Evolutionary conservation across 1,140 invertebrate genomes (phyloP).

Genomic region (Polyergus mexicanus): DNA sequence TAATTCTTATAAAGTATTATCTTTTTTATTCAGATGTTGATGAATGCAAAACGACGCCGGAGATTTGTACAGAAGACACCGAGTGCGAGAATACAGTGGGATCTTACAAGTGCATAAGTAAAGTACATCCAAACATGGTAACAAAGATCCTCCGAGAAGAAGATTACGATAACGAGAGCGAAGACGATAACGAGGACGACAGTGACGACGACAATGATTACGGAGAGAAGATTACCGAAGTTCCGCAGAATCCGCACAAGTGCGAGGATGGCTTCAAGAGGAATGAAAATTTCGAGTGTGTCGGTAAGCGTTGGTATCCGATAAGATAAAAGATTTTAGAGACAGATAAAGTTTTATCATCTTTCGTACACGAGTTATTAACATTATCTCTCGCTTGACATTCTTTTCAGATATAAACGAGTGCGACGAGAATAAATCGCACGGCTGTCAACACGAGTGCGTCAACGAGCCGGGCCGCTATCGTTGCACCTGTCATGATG

Average conservation of each 20-base stretch:
- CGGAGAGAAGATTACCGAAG: slow-evolving; percentile 80
- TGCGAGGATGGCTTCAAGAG: slow-evolving; percentile 86
- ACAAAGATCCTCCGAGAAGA: slow-evolving; percentile 79
- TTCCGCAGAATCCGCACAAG: slow-evolving; percentile 79
- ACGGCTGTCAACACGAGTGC: slow-evolving; percentile 89
- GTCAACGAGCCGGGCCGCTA: slow-evolving; percentile 92
- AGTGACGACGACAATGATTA: slow-evolving; percentile 72
- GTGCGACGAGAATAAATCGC: slow-evolving; percentile 88
- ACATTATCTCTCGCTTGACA: neutral
- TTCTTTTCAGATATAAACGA: slow-evolving; percentile 91
- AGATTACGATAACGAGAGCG: slow-evolving; percentile 77
- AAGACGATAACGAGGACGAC: slow-evolving; percentile 76
- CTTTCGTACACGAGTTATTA: slow-evolving; percentile 7
- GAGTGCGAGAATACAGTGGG: slow-evolving; percentile 89
- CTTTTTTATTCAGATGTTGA: slow-evolving; percentile 88
- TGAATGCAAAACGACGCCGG: slow-evolving; percentile 88
- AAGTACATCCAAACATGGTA: slow-evolving; percentile 75
- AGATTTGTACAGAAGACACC: slow-evolving; percentile 86
- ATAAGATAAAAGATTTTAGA: neutral
- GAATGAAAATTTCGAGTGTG: slow-evolving; percentile 85
- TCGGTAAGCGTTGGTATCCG: slow-evolving; percentile 78
- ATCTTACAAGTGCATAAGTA: slow-evolving; percentile 86
- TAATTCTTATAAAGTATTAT: slow-evolving; percentile 14
- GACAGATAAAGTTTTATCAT: neutral
- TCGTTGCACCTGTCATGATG: slow-evolving; percentile 88